These are phyloP conservation scores for Tetramorium parvispinum DNA, from an alignment of 1,140 invertebrate species.

Conservation along the genomic window DNA sequence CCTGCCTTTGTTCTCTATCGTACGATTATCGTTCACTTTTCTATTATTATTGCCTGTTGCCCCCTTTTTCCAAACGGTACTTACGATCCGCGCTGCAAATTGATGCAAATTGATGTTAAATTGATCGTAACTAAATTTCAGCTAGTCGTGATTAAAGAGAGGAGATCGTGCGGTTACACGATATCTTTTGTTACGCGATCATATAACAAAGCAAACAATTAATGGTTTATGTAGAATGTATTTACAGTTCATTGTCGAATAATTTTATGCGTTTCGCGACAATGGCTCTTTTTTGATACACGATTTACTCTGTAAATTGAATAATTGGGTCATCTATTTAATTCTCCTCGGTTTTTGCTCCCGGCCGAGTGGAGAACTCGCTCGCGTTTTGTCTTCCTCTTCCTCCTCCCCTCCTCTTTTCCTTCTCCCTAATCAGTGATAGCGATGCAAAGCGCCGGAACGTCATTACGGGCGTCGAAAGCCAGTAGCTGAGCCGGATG, in stretches of 20 bases:
- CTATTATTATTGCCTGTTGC: neutral
- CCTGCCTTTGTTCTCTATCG: neutral
- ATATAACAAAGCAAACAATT: neutral
- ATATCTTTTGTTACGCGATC: neutral
- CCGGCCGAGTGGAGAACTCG: neutral
- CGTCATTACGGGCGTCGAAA: slow-evolving; percentile 62
- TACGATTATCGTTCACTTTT: slow-evolving; percentile 7
- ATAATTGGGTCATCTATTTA: slow-evolving; percentile 28
- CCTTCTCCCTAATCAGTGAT: slow-evolving; percentile 38
- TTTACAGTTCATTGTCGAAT: neutral
- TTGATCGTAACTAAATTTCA: neutral
- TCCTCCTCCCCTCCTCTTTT: too few relatives aligned
- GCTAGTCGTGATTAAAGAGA: neutral
- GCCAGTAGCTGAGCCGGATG: slow-evolving; percentile 63
- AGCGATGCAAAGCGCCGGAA: slow-evolving; percentile 58
- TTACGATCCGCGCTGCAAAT: neutral
- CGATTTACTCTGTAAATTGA: neutral
- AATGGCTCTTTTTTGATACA: neutral
- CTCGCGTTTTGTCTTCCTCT: neutral
- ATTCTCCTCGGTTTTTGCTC: neutral
- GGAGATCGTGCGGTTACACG: neutral
- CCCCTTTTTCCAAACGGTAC: neutral
- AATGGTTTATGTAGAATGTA: neutral
- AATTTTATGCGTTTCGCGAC: neutral
- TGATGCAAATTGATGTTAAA: neutral